Evolutionary conservation across 1,140 invertebrate genomes (phyloP), one percentile per base, ranked within the genome.

Genomic region (Pogonognathellus flavescens): DNA sequence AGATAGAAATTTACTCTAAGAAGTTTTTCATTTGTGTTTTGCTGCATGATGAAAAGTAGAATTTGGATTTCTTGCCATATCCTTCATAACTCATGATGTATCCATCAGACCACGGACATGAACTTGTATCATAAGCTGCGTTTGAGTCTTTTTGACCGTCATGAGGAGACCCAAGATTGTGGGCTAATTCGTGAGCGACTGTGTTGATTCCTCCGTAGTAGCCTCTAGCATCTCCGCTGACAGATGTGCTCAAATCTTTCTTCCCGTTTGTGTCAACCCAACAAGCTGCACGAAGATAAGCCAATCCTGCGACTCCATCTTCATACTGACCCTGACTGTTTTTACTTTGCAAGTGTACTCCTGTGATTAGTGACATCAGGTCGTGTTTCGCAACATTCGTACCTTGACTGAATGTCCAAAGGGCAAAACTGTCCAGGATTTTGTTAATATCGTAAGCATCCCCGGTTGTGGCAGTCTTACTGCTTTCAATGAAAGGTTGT

Each of bases 71-170:
- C 7, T 60, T 82, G 9, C 86, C 86, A 49, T 82, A 62, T 52
- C 86, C 83, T 72, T 85, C 80, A 20, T 87, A 87, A 25, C 86
- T 87, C 86, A 87, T 87, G 13, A 87, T 55, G 52, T 87, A 87
- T 11, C 86, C 86, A 9, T 60, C 81, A 25, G 50, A 55, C 85
- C 85, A 86, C 0, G 81, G 53, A 80, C 85, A 86, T 6, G 53
- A 10, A 0, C 52, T 16, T 52, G 85, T 82, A 18, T 76, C 81
- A 52, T 59, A 82, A 49, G 83, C 50, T 14, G 31, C 41, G 72
- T 7, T 60, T 1, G 20, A 31, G 13, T 18, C 22, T 3, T 62
- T 49, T 31, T 84, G 31, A n/a, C 66, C 83, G 59, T 84, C 83
- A 80, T 84, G 83, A 13, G 83, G 83, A 10, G 52, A n/a, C 0